Evolutionary conservation across 1,140 invertebrate species (phyloP).

Genomic region (Rhyzopertha dominica): DNA sequence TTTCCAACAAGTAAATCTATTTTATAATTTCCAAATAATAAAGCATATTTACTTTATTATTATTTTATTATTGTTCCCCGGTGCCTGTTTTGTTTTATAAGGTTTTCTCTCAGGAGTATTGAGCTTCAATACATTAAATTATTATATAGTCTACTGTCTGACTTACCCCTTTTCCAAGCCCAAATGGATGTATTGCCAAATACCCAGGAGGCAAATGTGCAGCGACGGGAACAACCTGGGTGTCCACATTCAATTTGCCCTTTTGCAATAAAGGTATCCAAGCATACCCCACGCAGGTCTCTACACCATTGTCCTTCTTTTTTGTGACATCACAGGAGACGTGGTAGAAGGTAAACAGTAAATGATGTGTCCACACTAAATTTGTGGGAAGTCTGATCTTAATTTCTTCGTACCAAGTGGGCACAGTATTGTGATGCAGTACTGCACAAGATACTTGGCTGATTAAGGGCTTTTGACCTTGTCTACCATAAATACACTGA

Average conservation of each 20-base stretch:
- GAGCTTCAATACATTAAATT: too few species aligned
- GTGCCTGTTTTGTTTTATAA: too few species aligned
- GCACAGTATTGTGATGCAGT: constrained; percentile 75
- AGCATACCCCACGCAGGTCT: constrained; percentile 84
- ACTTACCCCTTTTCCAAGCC: constrained; percentile 83
- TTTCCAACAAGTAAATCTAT: too few species aligned
- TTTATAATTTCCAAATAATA: too few species aligned
- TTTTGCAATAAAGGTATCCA: constrained; percentile 83
- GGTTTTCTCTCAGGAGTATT: too few species aligned
- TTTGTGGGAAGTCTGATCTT: constrained; percentile 78
- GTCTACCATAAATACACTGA: constrained; percentile 71
- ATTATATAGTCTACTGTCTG: too few species aligned
- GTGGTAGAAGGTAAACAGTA: constrained; percentile 86
- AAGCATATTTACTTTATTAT: too few species aligned
- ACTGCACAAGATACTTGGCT: constrained; percentile 63
- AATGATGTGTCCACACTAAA: constrained; percentile 70
- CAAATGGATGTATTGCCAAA: constrained; percentile 80
- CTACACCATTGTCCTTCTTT: constrained; percentile 71
- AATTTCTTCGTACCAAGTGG: constrained; percentile 85
- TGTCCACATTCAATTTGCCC: constrained; percentile 74
- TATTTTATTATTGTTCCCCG: too few species aligned
- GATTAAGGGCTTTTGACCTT: constrained; percentile 60
- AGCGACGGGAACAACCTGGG: constrained; percentile 76
- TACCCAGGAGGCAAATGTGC: constrained; percentile 80
- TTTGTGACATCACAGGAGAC: constrained; percentile 82